phyloP scores from a whole-genome alignment of 2,797 vertebrate genomes.

The Craterocephalus amniculus region DNA sequence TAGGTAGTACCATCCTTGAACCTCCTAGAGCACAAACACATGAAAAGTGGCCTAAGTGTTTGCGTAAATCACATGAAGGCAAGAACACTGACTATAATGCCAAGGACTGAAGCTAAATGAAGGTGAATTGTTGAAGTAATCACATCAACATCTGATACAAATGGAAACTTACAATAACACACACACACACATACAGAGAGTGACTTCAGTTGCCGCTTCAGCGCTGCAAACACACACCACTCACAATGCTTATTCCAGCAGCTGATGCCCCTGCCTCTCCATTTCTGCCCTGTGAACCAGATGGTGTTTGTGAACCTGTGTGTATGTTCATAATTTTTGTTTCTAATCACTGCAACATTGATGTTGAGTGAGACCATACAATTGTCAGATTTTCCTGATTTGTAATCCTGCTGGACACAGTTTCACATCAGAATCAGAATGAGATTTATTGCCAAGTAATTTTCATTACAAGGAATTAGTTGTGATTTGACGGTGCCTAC shows the following conservation, averaged over 20 bases:
- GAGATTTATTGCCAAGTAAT: too few relatives aligned
- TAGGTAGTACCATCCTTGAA: conserved; percentile 92
- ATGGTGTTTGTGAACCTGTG: conserved; percentile 46
- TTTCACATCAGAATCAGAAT: too few relatives aligned
- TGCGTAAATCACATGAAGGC: not conserved
- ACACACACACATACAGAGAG: conserved; percentile 7
- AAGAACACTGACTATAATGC: conserved; percentile 16
- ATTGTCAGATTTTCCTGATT: conserved; percentile 33
- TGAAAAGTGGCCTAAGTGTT: not conserved
- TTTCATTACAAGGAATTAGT: too few relatives aligned
- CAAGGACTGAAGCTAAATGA: conserved; percentile 35
- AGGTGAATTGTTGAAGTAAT: conserved; percentile 34
- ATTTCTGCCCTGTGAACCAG: conserved; percentile 62
- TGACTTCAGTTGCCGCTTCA: conserved; percentile 41
- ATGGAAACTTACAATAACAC: conserved; percentile 21
- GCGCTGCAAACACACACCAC: conserved; percentile 42
- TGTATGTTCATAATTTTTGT: conserved; percentile 9
- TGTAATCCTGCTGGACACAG: conserved; percentile 56
- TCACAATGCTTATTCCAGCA: conserved; percentile 64
- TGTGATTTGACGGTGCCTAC: too few relatives aligned
- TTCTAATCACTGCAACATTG: conserved; percentile 40
- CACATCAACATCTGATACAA: conserved; percentile 27
- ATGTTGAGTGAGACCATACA: conserved; percentile 65
- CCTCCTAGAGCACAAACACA: conserved; percentile 77
- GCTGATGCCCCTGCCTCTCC: conserved; percentile 61